phyloP scores from a whole-genome alignment of 2,113 vertebrate species.

The Platysternon megacephalum region DNA sequence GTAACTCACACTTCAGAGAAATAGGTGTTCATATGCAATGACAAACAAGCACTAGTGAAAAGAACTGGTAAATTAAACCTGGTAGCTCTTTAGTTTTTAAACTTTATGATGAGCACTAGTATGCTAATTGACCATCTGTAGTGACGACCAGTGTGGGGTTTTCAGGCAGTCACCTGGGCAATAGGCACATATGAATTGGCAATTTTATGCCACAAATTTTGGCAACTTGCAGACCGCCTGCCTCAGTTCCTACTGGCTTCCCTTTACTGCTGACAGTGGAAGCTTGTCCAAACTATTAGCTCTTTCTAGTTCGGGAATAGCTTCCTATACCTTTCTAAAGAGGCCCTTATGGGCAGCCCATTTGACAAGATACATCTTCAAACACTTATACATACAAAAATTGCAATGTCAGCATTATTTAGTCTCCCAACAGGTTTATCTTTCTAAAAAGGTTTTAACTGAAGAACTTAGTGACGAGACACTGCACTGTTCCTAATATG shows the following conservation, averaged over 20 bases:
- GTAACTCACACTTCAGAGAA: neutral
- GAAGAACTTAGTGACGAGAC: neutral
- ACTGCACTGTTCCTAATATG: neutral
- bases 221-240: neutral
- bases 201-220: neutral
- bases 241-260: neutral
- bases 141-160: neutral
- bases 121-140: neutral
- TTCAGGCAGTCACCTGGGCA: neutral
- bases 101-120: accelerated
- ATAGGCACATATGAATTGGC: neutral
- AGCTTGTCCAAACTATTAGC: neutral
- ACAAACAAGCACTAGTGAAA: neutral
- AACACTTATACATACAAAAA: too few species aligned
- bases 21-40: neutral
- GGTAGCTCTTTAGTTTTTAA: neutral
- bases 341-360: neutral
- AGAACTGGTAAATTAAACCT: neutral
- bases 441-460: too few species aligned
- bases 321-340: neutral
- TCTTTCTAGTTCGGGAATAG: neutral
- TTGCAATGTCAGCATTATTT: too few species aligned
- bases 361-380: neutral
- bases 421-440: too few species aligned
- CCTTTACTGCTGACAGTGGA: neutral